These are phyloP conservation scores for Silurus aristotelis DNA, from an alignment of 2,797 vertebrate species.

Conservation along the genomic window DNA sequence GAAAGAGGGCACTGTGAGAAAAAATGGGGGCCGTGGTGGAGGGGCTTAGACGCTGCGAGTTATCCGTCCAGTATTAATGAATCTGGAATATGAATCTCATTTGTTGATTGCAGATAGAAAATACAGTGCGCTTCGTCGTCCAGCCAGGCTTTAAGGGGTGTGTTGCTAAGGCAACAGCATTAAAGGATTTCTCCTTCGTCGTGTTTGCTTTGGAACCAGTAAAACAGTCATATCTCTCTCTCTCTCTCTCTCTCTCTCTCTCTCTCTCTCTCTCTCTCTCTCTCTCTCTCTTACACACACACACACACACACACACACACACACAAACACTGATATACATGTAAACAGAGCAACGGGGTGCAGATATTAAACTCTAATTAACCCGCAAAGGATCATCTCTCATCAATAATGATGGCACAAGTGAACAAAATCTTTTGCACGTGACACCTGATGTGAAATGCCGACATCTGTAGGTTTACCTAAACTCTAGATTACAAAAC, in stretches of 20 bases:
- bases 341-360: neutral
- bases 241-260: no score
- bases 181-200: conserved; percentile 26
- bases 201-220: conserved; percentile 39
- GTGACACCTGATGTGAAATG: neutral
- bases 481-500: neutral
- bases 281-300: neutral
- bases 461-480: neutral
- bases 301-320: conserved; percentile 3
- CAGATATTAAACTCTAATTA: neutral
- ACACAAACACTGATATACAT: conserved; percentile 12
- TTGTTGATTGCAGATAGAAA: conserved; percentile 37
- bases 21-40: neutral
- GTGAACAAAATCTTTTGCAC: neutral
- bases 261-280: no score
- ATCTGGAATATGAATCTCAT: conserved; percentile 33
- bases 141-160: conserved; percentile 36
- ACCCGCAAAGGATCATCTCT: neutral
- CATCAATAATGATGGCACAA: neutral
- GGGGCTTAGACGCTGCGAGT: neutral
- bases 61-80: neutral
- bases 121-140: conserved; percentile 39
- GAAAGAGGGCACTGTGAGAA: neutral
- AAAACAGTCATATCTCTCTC: conserved; percentile 30
- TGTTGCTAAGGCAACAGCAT: conserved; percentile 64